These are phyloP conservation scores for Campaea margaritaria DNA, from an alignment of 2,888 invertebrate species.

Conservation along the genomic window DNA sequence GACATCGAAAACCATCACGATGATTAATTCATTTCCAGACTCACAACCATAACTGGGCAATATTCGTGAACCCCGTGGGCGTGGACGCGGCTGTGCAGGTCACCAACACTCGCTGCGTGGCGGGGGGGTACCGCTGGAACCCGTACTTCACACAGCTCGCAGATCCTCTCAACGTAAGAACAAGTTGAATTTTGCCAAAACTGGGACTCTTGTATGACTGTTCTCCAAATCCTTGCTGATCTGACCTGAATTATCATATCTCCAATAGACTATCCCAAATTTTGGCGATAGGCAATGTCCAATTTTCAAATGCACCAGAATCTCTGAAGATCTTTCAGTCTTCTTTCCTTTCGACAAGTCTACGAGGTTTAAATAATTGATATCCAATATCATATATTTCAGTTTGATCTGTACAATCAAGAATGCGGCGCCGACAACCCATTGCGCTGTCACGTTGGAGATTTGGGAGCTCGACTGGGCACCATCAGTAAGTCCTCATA, in stretches of 20 bases:
- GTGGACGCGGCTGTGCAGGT: constrained; percentile 95
- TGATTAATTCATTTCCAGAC: constrained; percentile 86
- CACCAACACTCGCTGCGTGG: constrained; percentile 92
- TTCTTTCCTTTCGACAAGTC: too few species aligned
- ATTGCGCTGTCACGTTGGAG: constrained; percentile 95
- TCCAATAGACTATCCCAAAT: too few species aligned
- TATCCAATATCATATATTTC: constrained; percentile 37
- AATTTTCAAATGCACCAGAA: too few species aligned
- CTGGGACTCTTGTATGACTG: too few species aligned
- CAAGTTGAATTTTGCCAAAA: too few species aligned
- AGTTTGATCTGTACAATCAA: constrained; percentile 93
- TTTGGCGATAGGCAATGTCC: too few species aligned
- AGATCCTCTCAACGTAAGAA: constrained; percentile 92
- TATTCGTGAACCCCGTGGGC: constrained; percentile 96
- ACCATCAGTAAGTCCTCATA: constrained; percentile 86
- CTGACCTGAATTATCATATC: too few species aligned
- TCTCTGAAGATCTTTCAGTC: too few species aligned
- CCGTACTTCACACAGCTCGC: constrained; percentile 95
- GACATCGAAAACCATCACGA: background rate
- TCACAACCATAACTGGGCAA: constrained; percentile 93
- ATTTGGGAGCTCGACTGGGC: constrained; percentile 93
- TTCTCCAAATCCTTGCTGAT: too few species aligned
- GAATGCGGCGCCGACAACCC: constrained; percentile 96
- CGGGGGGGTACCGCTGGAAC: constrained; percentile 96
- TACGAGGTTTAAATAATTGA: too few species aligned